These are phyloP conservation scores for Drosophila histrio DNA, from an alignment of 2,888 invertebrate genomes.

Conservation along the genomic window DNA sequence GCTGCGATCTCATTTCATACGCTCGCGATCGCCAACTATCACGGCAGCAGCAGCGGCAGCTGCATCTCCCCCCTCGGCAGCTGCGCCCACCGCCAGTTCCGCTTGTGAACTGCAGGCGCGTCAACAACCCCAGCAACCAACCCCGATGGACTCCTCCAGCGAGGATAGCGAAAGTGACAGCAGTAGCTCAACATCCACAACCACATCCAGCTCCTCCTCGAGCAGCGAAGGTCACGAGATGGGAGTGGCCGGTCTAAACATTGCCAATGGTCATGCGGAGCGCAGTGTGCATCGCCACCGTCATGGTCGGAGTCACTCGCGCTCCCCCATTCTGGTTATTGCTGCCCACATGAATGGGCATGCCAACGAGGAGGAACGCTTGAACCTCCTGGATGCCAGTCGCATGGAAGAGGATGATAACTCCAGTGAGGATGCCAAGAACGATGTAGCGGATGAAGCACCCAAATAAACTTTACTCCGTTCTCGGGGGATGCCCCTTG, in stretches of 20 bases:
- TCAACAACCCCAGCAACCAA: conserved; percentile 71
- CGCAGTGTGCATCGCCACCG: conserved; percentile 23
- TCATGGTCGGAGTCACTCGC: conserved; percentile 64
- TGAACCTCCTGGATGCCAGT: conserved; percentile 47
- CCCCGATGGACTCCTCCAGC: conserved; percentile 84
- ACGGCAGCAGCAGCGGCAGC: conserved; percentile 77
- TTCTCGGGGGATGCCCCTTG: not conserved
- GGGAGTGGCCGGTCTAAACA: conserved; percentile 64
- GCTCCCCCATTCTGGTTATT: conserved; percentile 51
- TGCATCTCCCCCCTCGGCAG: conserved; percentile 82
- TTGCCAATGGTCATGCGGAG: conserved; percentile 63
- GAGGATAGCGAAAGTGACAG: conserved; percentile 86
- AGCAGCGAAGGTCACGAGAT: conserved; percentile 62
- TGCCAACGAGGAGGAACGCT: conserved; percentile 60
- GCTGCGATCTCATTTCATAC: conserved; percentile 80
- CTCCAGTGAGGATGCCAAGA: conserved; percentile 55
- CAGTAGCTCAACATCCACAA: conserved; percentile 85
- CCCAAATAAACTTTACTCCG: conserved; percentile 34
- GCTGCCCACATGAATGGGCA: conserved; percentile 53
- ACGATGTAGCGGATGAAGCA: conserved; percentile 13
- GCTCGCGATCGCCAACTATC: conserved; percentile 71
- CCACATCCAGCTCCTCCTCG: conserved; percentile 81
- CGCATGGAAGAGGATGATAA: conserved; percentile 72
- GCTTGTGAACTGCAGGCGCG: conserved; percentile 73
- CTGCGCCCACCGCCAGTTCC: conserved; percentile 78